A percentile compares a stretch with the other conserved stretches of the same genome.
phyloP scores from a whole-genome alignment of 2,888 invertebrate genomes.

The Tenthredo distinguenda region DNA sequence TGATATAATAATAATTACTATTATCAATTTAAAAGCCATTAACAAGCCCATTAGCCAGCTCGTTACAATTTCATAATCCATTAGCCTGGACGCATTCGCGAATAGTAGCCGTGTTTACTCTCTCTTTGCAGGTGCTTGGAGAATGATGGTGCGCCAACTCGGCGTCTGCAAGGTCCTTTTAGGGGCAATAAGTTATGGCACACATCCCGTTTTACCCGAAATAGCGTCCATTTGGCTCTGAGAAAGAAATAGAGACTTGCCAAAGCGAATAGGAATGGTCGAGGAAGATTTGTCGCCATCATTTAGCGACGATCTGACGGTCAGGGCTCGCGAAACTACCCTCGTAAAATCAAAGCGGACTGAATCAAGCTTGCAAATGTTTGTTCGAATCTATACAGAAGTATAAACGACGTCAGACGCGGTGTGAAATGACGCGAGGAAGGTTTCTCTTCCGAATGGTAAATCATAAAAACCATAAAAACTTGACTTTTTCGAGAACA shows the following conservation, averaged over 20 bases:
- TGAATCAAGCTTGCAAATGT: neutral
- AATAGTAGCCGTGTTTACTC: neutral
- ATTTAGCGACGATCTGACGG: neutral
- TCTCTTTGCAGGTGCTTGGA: neutral
- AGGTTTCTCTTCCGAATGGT: neutral
- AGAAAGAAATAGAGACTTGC: neutral
- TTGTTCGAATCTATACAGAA: neutral
- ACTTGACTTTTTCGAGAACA: neutral
- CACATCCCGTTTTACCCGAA: neutral
- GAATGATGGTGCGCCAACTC: neutral
- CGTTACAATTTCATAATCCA: slow-evolving; percentile 1
- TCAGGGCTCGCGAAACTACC: neutral
- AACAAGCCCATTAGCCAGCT: slow-evolving; percentile 22
- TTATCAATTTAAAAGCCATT: slow-evolving; percentile 41
- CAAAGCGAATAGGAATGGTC: neutral
- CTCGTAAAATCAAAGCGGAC: slow-evolving; percentile 3
- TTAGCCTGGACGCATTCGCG: neutral
- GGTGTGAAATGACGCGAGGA: neutral
- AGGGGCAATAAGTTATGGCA: neutral
- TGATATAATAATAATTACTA: slow-evolving; percentile 18
- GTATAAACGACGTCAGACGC: neutral
- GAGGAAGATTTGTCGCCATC: neutral
- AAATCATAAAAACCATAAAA: neutral
- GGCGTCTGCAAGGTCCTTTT: neutral
- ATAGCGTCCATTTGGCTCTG: neutral